These are phyloP conservation scores for Holacanthella duospinosa DNA, from an alignment of 2,888 invertebrate genomes.

Conservation along the genomic window DNA sequence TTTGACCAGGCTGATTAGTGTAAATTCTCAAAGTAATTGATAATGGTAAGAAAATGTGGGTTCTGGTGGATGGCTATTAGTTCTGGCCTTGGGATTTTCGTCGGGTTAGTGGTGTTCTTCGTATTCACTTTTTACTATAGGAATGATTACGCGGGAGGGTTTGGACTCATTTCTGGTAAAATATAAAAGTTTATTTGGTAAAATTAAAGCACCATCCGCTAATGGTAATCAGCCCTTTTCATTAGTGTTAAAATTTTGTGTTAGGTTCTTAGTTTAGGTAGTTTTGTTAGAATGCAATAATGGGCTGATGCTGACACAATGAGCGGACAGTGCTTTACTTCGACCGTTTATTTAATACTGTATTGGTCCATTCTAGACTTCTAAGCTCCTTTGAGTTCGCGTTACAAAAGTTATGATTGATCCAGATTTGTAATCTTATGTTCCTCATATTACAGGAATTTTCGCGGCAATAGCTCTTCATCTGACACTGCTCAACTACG, in stretches of 20 bases:
- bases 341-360: no score
- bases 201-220: no score
- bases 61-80: slow-evolving; percentile 26
- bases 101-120: slow-evolving; percentile 33
- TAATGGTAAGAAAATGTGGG: slow-evolving; percentile 27
- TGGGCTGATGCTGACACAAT: no score
- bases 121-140: slow-evolving; percentile 35
- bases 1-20: no score
- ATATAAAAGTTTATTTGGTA: neutral
- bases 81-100: slow-evolving; percentile 31
- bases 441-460: slow-evolving; percentile 20
- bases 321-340: no score
- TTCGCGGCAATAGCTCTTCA: slow-evolving; percentile 34
- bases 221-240: no score
- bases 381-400: no score
- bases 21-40: slow-evolving; percentile 11
- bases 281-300: no score
- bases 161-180: slow-evolving; percentile 35
- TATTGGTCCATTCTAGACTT: no score
- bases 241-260: no score
- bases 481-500: slow-evolving; percentile 26
- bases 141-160: slow-evolving; percentile 33
- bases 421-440: no score
- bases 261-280: no score
- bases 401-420: neutral